These are phyloP conservation scores for Mystacides longicornis DNA, from an alignment of 2,888 invertebrate genomes.

Conservation along the genomic window DNA sequence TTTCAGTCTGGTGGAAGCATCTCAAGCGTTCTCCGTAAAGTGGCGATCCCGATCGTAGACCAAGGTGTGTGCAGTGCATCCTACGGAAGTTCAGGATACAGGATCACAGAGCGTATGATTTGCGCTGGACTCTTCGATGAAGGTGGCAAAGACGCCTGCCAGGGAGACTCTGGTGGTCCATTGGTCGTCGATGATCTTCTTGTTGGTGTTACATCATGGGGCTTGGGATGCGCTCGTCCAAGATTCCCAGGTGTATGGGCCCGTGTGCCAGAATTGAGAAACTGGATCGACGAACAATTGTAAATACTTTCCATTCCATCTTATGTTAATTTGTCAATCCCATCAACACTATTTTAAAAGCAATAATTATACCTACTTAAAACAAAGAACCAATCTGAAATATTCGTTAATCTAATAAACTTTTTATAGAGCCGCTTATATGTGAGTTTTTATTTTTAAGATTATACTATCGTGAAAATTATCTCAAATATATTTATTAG, in stretches of 20 bases:
- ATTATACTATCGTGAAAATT: no score
- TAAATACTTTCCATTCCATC: no score
- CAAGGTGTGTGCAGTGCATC: background rate
- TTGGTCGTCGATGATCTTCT: slow-evolving; percentile 40
- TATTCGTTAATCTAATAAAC: no score
- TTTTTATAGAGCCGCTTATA: no score
- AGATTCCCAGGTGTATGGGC: no score
- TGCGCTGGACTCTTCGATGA: slow-evolving; percentile 38
- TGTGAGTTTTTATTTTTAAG: no score
- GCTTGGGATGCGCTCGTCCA: slow-evolving; percentile 47
- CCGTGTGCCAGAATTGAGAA: background rate
- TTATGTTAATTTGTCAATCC: no score
- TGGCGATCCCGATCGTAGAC: background rate
- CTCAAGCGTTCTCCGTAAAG: background rate
- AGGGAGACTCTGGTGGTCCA: slow-evolving; percentile 54
- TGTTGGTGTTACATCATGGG: slow-evolving; percentile 52
- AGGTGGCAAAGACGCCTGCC: slow-evolving; percentile 40
- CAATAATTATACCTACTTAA: no score
- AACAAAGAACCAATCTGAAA: no score
- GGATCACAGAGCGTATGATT: slow-evolving; percentile 38
- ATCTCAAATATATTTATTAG: no score
- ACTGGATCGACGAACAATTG: background rate
- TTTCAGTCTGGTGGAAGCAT: background rate
- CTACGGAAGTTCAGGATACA: background rate
- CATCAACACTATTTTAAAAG: no score